Evolutionary conservation across 2,888 invertebrate species (phyloP), one percentile per base, ranked within the genome.

Genomic region (Microctonus brassicae): DNA sequence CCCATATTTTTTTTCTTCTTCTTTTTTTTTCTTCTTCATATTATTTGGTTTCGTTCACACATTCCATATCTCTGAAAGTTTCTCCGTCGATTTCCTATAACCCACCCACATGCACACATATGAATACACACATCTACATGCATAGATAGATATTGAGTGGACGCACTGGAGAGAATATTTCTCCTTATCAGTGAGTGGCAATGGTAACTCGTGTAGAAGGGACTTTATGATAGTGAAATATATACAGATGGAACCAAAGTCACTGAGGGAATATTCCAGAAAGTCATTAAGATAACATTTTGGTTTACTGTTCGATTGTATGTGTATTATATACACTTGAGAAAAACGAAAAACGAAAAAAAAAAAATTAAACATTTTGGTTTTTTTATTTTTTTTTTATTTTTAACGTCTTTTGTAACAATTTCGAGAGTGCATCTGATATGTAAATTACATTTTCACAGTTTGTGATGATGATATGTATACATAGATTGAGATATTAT

Each of bases 161-260:
- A 39, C 63, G 72, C 47, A 75, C 63, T 68, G 69, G 70, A 76
- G 76, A 75, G 78, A 76, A 81, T 80, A 80, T 81, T 80, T 82
- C 79, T 78, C 78, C 79, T 80, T 81, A 83, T 82, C 83, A 78
- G 80, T 78, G 77, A 79, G 77, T 69, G 73, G 77, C 78, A 78
- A 78, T 79, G 79, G 76, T 73, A 69, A 61, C 55, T 57, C 52
- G 64, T 55, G 22, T 26, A 34, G 66, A 68, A 26, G 71, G 71
- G 42, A 66, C 62, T 71, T 67, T 60, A 36, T 42, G 42, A 42
- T 47, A 26, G 53, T 62, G 61, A 61, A 53, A 53, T 42, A 33
- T 17, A 69, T 29, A 39, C 55, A 47, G 57, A 63, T 57, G 63
- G 57, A 22, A 66, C 24, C 42, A 20, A 34, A 24, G 47, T 47